These are phyloP conservation scores for Hemicentrotus pulcherrimus DNA, from an alignment of 35 echinoderm and acorn worm species.

Conservation along the genomic window DNA sequence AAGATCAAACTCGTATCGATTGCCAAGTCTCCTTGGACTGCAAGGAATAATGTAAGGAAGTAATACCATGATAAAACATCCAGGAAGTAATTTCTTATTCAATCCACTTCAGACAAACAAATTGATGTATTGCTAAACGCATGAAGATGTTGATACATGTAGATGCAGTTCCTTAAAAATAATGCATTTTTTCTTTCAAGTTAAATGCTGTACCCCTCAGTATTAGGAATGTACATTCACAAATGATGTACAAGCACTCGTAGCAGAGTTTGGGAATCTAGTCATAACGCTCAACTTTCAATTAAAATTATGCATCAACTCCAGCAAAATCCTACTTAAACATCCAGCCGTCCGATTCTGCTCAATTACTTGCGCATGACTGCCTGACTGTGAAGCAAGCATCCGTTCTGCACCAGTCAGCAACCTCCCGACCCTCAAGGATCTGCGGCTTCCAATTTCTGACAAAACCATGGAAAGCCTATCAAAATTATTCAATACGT, in stretches of 20 bases:
- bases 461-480: not conserved
- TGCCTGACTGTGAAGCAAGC: not conserved
- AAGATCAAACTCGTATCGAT: not conserved
- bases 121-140: too few relatives aligned
- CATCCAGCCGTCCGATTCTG: not conserved
- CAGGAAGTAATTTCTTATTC: not conserved
- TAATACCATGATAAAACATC: not conserved
- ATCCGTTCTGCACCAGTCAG: not conserved
- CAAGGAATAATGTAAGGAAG: not conserved
- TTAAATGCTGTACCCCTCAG: not conserved
- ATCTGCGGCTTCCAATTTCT: not conserved
- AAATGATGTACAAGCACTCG: not conserved
- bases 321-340: not conserved
- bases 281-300: not conserved
- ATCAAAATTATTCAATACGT: not conserved
- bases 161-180: too few relatives aligned
- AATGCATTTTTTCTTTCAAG: not conserved
- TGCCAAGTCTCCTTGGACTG: not conserved
- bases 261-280: not conserved
- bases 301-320: constrained; percentile 13
- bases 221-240: not conserved
- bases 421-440: not conserved
- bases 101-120: not conserved
- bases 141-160: too few relatives aligned
- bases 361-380: constrained; percentile 16